Base-by-base conservation (phyloP, 2,888 invertebrate species). In the Amphipoea oculea region DNA sequence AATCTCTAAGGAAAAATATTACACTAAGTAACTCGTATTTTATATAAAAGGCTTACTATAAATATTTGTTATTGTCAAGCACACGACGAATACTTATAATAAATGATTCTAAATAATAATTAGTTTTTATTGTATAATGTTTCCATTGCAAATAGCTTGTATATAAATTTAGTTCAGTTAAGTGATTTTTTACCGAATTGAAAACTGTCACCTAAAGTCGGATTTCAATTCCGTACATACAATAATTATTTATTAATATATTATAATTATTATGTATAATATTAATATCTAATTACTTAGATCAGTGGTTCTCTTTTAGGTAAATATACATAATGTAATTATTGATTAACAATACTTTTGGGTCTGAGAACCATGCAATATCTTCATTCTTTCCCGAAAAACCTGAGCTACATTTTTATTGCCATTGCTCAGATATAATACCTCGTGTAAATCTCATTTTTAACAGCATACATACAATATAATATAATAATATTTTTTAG, bases 41-140 rank as follows among this genome's bases (percentile, higher is more conserved):
- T 66, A 82, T 83, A 83, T 78, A 77, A 83, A 86, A 80, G 60
- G 72, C 81, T 88, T 83, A 83, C 69, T 79, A 79, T 81, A 57
- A 81, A 74, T 81, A 81, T 85, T 73, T 82, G 68, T 89, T 88
- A 89, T 90, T 87, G 88, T 89, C 89, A 84, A 88, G 86, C 88
- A 89, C 86, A 87, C 82, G 84, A 83, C 79, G 76, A 75, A 85
- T 78, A 79, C 73, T 82, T 82, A 82, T 51, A 72, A 75, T 82
- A 78, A 87, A 81, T 57, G 42, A 73, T 81, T 79, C 68, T 79
- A 69, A 83, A 81, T 71, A 65, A 85, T 85, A 48, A 81, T 68
- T 48, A 54, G 23, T 66, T 73, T 84, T 93, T 93, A 94, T 93
- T 94, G 93, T 95, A 94, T 91, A 89, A 89, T 85, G 85, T 91